phyloP scores from a whole-genome alignment of 2,888 invertebrate species.

The Liodrosophila aerea region DNA sequence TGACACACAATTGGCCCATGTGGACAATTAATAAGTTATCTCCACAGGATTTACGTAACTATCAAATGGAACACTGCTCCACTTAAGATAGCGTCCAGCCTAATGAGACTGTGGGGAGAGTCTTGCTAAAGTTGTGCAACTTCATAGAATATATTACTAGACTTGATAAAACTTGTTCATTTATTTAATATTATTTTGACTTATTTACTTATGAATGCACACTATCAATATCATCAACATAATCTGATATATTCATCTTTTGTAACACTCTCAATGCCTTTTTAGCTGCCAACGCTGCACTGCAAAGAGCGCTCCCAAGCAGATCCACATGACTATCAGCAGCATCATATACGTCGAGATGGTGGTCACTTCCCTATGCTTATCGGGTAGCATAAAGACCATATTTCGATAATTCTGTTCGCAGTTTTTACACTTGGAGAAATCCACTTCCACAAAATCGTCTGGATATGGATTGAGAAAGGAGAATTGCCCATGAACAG shows the following conservation, averaged over 20 bases:
- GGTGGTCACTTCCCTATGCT: not conserved
- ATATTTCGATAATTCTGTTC: conserved; percentile 46
- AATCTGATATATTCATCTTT: too few relatives aligned
- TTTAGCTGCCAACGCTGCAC: conserved; percentile 31
- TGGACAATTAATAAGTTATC: conserved; percentile 47
- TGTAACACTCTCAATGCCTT: too few relatives aligned
- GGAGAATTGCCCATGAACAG: conserved; percentile 21
- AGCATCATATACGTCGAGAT: conserved; percentile 33
- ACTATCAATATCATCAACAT: too few relatives aligned
- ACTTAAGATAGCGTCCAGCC: not conserved
- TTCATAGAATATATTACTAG: too few relatives aligned
- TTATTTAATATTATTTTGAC: too few relatives aligned
- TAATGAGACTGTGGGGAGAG: too few relatives aligned
- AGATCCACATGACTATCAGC: conserved; percentile 46
- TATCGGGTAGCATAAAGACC: conserved; percentile 43
- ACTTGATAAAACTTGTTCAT: too few relatives aligned
- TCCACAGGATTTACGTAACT: conserved; percentile 14
- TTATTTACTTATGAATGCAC: too few relatives aligned
- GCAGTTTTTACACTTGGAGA: conserved; percentile 39
- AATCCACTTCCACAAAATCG: conserved; percentile 50
- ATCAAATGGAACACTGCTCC: not conserved
- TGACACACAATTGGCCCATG: conserved; percentile 35
- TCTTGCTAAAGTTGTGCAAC: too few relatives aligned
- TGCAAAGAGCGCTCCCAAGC: conserved; percentile 21
- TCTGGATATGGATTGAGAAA: conserved; percentile 28